Evolutionary conservation across 2,888 invertebrate genomes (phyloP).

Genomic region (Drosophila tanythrix): DNA sequence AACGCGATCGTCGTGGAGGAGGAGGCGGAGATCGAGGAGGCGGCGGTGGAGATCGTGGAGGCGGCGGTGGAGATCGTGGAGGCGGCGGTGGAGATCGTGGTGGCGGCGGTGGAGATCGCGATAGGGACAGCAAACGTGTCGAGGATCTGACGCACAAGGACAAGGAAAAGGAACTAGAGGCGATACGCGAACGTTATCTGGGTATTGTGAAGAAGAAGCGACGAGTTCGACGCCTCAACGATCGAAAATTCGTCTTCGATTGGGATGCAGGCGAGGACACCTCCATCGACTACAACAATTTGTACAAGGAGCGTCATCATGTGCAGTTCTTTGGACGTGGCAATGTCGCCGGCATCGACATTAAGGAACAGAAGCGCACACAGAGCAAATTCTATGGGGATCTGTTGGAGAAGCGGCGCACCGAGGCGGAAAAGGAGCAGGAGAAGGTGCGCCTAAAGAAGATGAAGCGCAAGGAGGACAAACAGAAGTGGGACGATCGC

Average conservation of each 20-base stretch:
- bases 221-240: slow-evolving; percentile 96
- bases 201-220: slow-evolving; percentile 97
- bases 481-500: slow-evolving; percentile 99
- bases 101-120: slow-evolving; percentile 63
- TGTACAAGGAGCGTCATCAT: slow-evolving; percentile 98
- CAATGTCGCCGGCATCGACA: slow-evolving; percentile 98
- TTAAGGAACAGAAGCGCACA: slow-evolving; percentile 97
- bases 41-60: slow-evolving; percentile 75
- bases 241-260: slow-evolving; percentile 99
- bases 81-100: slow-evolving; percentile 70
- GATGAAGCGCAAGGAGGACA: slow-evolving; percentile 97
- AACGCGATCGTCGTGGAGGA: slow-evolving; percentile 82
- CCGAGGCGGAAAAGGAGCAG: slow-evolving; percentile 98
- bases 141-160: slow-evolving; percentile 88
- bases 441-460: slow-evolving; percentile 97
- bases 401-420: slow-evolving; percentile 96
- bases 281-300: slow-evolving; percentile 97
- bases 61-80: slow-evolving; percentile 60
- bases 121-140: slow-evolving; percentile 85
- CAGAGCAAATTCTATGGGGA: slow-evolving; percentile 99
- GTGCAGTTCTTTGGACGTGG: slow-evolving; percentile 99
- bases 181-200: slow-evolving; percentile 97
- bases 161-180: slow-evolving; percentile 96
- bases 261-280: slow-evolving; percentile 99
- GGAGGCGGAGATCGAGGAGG: slow-evolving; percentile 2